Base-by-base conservation (phyloP, 2,797 vertebrate species). In the Aldrovandia affinis region DNA sequence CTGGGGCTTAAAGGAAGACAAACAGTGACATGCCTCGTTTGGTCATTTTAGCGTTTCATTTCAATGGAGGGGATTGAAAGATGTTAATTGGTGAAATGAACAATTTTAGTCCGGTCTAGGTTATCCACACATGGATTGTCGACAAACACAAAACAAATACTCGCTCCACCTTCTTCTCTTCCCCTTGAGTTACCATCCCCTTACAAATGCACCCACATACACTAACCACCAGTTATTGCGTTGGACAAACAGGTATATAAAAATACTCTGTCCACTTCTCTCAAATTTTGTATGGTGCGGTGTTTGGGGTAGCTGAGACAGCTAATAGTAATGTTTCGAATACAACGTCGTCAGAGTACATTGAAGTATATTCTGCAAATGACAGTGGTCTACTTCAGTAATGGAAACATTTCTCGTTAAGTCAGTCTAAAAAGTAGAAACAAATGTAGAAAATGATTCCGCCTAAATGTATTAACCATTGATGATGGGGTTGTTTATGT, bases 131-230 rank as follows among this genome's bases (percentile, higher is more conserved):
- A 36, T 36, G 1, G 14, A 39, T 20, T 20, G 12, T 6, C 8
- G 2, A 30, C 65, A 70, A 70, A 70, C 65, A 30, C 33, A 70
- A 50, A 70, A 70, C 65, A 70, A 70, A 70, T 63, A 28, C n/a
- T 30, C 25, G 28, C 25, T 30, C 61, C 10, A 63, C 25, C 61
- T 61, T n/a, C 25, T 22, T n/a, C 63, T 68, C 7, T 14, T 9
- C 33, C 33, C 30, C 3, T 30, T 70, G 33, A 20, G 33, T 14
- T 20, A 14, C 4, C 1, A 70, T 63, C 12, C 61, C 25, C n/a
- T n/a, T 30, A 30, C 25, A 30, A 28, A 12, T n/a, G 61, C 28
- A n/a, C 10, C n/a, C 25, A 63, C 6, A 9, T 30, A n/a, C 25
- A 63, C 28, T 30, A 36, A 70, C 70, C 39, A 22, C 36, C 22